Conservation (phyloP, 2,113 vertebrate species). For the Channa argus region DNA sequence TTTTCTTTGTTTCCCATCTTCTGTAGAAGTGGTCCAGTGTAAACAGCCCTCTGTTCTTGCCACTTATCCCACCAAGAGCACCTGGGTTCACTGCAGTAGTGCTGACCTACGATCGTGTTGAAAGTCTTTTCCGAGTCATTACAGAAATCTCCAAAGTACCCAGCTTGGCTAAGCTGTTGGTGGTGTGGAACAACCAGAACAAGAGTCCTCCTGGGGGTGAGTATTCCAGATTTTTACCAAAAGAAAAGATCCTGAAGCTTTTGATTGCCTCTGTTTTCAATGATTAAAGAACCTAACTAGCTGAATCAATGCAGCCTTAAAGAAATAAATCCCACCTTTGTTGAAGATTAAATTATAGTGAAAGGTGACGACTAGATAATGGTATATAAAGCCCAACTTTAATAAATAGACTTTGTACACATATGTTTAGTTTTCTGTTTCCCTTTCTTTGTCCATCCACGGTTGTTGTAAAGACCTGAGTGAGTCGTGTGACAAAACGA, state of each 20-base stretch:
- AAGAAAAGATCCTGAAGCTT: not conserved
- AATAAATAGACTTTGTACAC: too few relatives aligned
- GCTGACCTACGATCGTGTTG: conserved; percentile 95
- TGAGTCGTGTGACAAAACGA: conserved; percentile 45
- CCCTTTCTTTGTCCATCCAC: not conserved
- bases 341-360: too few relatives aligned
- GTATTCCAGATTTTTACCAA: conserved; percentile 13
- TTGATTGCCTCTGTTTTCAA: not conserved
- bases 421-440: too few relatives aligned
- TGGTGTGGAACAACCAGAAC: conserved; percentile 99
- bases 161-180: conserved; percentile 94
- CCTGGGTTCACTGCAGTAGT: conserved; percentile 98
- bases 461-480: conserved; percentile 11
- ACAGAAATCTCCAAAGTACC: conserved; percentile 98
- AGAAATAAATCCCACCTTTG: too few relatives aligned
- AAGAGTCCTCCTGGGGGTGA: conserved; percentile 98
- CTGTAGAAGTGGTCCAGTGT: conserved; percentile 95
- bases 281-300: too few relatives aligned
- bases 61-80: conserved; percentile 93
- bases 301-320: too few relatives aligned
- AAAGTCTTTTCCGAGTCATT: conserved; percentile 98
- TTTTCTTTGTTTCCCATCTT: conserved; percentile 32
- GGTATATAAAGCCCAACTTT: too few relatives aligned
- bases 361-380: too few relatives aligned
- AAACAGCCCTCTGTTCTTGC: conserved; percentile 96